Conservation (phyloP, 2,888 invertebrate species). For the Caenorhabditis angaria region DNA sequence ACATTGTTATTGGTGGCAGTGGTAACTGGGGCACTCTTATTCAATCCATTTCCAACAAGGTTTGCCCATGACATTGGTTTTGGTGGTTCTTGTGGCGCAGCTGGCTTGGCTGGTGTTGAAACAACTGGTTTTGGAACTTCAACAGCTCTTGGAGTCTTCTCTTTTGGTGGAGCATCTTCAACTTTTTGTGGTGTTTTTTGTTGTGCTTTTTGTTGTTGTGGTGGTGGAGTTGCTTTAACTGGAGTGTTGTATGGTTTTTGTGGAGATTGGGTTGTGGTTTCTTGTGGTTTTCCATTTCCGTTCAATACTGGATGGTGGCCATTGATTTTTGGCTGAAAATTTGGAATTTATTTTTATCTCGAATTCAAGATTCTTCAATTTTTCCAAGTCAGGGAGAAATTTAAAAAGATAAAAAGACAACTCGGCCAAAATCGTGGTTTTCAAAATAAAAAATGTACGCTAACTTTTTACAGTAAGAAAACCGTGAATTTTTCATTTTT, state of each 20-base stretch:
- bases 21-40: slow-evolving; percentile 14
- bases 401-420: no score
- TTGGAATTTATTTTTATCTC: no score
- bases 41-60: slow-evolving; percentile 40
- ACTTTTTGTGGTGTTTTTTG: slow-evolving; percentile 14
- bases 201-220: slow-evolving; percentile 3
- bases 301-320: slow-evolving; percentile 12
- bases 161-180: slow-evolving; percentile 18
- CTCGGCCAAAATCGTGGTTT: no score
- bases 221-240: background rate
- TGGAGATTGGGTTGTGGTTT: background rate
- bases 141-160: slow-evolving; percentile 14
- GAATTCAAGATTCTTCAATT: no score
- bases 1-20: slow-evolving; percentile 16
- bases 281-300: slow-evolving; percentile 21
- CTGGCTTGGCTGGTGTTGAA: no score
- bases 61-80: slow-evolving; percentile 51
- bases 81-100: slow-evolving; percentile 24
- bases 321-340: slow-evolving; percentile 11
- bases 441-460: no score
- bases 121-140: slow-evolving; percentile 20
- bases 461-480: no score
- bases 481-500: no score
- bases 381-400: no score
- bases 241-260: slow-evolving; percentile 6